A percentile compares a stretch with the other conserved stretches of the same genome.
Conservation (phyloP, 2,888 invertebrate species). For the Koerneria pararmatus region DNA sequence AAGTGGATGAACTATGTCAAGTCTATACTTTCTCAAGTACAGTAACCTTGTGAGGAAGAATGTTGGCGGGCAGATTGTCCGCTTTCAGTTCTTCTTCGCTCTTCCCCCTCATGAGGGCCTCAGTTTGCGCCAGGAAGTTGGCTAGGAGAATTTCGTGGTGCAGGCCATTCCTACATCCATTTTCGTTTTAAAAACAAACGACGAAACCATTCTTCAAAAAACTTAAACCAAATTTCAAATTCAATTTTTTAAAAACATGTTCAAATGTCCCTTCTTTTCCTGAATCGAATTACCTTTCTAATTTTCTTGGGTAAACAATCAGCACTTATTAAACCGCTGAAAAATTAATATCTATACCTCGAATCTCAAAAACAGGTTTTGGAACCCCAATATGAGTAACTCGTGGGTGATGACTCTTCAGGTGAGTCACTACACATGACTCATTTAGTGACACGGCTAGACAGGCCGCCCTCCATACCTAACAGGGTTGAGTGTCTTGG, state of each 20-base stretch:
- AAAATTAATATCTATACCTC: slow-evolving; percentile 3
- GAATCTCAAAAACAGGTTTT: slow-evolving; percentile 5
- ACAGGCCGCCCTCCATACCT: slow-evolving; percentile 63
- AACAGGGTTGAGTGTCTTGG: slow-evolving; percentile 82
- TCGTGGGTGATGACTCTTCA: too few relatives aligned
- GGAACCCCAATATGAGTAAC: too few relatives aligned
- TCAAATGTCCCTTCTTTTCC: too few relatives aligned
- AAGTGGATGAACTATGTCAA: too few relatives aligned
- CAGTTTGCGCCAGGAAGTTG: slow-evolving; percentile 97
- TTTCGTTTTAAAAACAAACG: too few relatives aligned
- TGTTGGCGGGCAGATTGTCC: slow-evolving; percentile 73
- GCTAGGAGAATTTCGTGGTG: slow-evolving; percentile 75
- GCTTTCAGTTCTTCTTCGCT: slow-evolving; percentile 78
- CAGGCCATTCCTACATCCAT: slow-evolving; percentile 21
- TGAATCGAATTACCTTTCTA: too few relatives aligned
- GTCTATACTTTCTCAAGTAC: too few relatives aligned
- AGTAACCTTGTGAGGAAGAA: slow-evolving; percentile 82
- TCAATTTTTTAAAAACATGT: too few relatives aligned
- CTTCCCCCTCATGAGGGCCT: slow-evolving; percentile 83
- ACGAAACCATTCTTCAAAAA: too few relatives aligned
- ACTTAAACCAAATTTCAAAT: too few relatives aligned
- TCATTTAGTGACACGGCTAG: slow-evolving; percentile 2
- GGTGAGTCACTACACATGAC: neutral
- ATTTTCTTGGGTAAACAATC: too few relatives aligned
- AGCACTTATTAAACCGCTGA: too few relatives aligned